Evolutionary conservation across 35 echinoderm and acorn worm genomes (phyloP).

Genomic region (Eucidaris tribuloides): DNA sequence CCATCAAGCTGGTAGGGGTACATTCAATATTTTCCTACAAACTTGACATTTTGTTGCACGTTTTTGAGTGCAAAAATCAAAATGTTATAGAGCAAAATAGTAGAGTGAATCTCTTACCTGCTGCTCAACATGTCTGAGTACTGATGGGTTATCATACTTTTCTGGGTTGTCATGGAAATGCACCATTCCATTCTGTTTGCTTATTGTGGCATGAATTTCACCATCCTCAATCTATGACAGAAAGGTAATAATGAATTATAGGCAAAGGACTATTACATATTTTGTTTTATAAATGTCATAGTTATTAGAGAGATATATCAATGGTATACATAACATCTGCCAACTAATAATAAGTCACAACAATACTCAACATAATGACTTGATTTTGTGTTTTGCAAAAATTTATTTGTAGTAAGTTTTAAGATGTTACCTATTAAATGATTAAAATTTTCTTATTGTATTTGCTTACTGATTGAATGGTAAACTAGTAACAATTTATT

Average conservation of each 20-base stretch:
- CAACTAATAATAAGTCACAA: neutral
- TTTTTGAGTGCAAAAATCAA: neutral
- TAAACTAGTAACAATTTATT: too few species aligned
- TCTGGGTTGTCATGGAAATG: slow-evolving; percentile 99
- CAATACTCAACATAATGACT: neutral
- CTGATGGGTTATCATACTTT: slow-evolving; percentile 89
- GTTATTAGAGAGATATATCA: neutral
- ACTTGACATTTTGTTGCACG: neutral
- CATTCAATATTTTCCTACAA: too few species aligned
- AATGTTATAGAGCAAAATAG: neutral
- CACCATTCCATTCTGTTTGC: slow-evolving; percentile 99
- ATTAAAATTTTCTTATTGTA: too few species aligned
- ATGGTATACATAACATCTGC: neutral
- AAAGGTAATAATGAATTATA: too few species aligned
- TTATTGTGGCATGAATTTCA: slow-evolving; percentile 91
- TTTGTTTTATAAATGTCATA: neutral
- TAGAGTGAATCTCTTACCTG: slow-evolving; percentile 41
- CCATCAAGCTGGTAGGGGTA: too few species aligned
- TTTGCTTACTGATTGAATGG: too few species aligned
- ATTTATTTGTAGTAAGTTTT: neutral
- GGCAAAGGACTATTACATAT: neutral
- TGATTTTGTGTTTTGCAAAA: neutral
- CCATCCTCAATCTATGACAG: slow-evolving; percentile 88
- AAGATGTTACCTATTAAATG: too few species aligned
- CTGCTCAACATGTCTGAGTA: slow-evolving; percentile 77